Base-by-base conservation (phyloP, 2,888 invertebrate genomes). In the Drosophila picticornis region DNA sequence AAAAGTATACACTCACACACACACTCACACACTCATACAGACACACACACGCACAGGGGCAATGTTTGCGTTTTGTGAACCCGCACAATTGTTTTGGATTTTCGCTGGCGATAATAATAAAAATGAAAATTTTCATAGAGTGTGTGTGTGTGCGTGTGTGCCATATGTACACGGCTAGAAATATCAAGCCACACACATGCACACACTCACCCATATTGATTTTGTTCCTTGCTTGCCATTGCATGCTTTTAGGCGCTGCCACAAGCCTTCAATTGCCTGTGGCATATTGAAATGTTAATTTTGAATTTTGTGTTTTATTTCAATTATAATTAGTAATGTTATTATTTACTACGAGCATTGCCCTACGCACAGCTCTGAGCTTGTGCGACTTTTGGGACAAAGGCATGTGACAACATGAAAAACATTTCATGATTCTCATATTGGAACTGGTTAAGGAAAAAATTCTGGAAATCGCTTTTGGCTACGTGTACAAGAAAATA, bases 61-160 rank as follows among this genome's bases (percentile, higher is more conserved):
- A 52, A 58, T 38, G 32, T 50, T 57, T 40, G 6, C 22, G 29
- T 25, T 51, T 72, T 84, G 81, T 70, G 75, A 83, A 77, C 68
- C 72, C 56, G 68, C 70, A 71, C 83, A 87, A 83, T 87, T 88
- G 90, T 81, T 86, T 73, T 71, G 76, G 80, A 88, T 83, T 87
- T 87, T 88, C 73, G 61, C 86, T 66, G 65, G 69, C 84, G 78
- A 87, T 88, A 83, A 85, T 83, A 88, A 88, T 90, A 86, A 90
- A 90, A 83, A 80, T 78, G 75, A 90, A 87, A 72, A 80, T 90
- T 90, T 88, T 83, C 71, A 83, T 78, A 85, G 77, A 38, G 68
- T 58, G 55, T 25, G n/a, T 29, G 50, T 50, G 31, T 64, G 56
- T 63, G 63, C 43, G 53, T 67, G 75, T 73, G 63, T 80, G 58